Evolutionary conservation across 2,797 vertebrate species (phyloP), one percentile per base, ranked within the genome.

Genomic region (Anguilla anguilla): DNA sequence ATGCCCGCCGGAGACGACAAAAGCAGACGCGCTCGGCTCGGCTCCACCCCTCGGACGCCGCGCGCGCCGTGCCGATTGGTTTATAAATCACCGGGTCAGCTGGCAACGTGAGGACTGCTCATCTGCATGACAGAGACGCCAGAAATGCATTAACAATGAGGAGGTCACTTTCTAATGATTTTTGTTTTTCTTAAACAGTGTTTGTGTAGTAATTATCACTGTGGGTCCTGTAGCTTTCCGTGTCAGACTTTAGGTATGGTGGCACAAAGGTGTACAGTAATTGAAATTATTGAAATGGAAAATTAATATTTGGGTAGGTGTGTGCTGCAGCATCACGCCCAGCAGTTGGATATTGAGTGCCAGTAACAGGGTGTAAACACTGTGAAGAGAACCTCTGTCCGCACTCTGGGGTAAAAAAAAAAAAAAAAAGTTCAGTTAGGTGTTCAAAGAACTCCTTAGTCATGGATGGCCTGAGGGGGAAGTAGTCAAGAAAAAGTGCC

Each of bases 101-200:
- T 64, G 89, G 90, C 79, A 81, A 84, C 72, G 83, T 72, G 57
- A 7, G 59, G 22, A 22, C 83, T 83, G 74, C 89, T 85, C n/a
- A 91, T 92, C 86, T 90, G 61, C 61, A 87, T 87, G 89, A 89
- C 85, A 85, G 74, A 72, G 67, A 83, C 72, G 84, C 84, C 85
- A 67, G 61, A 59, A 88, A 35, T 10, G 59, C 82, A 82, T 6
- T 10, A 31, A 84, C 57, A n/a, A 49, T 81, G 17, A 51, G 46
- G 39, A 46, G 35, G 19, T 22, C 15, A 22, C 74, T 35, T 15
- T 43, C 15, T 19, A 46, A 22, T 79, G 15, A 79, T 46, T 46
- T 43, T 6, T 43, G n/a, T 46, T 79, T 46, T 77, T 13, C 10
- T 28, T 77, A 25, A 17, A 69, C 7, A 2, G 9, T 77, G 31